A percentile compares a stretch with the other conserved stretches of the same genome.
phyloP scores from a whole-genome alignment of 2,113 vertebrate species.

The Ellobius talpinus region DNA sequence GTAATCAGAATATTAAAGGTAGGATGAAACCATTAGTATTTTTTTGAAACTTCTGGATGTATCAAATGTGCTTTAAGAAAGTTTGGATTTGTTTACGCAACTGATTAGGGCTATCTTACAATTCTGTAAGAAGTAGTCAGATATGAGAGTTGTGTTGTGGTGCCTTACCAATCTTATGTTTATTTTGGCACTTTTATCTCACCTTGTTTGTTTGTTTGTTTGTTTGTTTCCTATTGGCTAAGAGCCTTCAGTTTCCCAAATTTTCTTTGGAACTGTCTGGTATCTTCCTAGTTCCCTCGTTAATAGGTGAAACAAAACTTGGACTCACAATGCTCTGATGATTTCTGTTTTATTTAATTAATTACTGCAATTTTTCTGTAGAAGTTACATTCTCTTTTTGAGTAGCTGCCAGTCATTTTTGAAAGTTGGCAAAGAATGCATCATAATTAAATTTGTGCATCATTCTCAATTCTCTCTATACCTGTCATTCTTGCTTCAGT shows the following conservation, averaged over 20 bases:
- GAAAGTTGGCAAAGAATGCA: neutral
- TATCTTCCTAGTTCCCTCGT: neutral
- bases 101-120: neutral
- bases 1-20: neutral
- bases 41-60: neutral
- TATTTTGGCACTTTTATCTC: conserved; percentile 25
- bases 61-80: conserved; percentile 24
- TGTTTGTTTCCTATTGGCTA: neutral
- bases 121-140: conserved; percentile 29
- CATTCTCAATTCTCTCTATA: neutral
- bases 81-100: neutral
- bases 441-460: neutral
- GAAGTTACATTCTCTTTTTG: conserved; percentile 5
- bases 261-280: neutral
- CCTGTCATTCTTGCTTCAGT: neutral
- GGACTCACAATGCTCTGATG: neutral
- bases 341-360: neutral
- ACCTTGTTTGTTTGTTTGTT: neutral
- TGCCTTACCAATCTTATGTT: conserved; percentile 30
- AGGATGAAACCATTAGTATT: neutral
- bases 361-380: conserved; percentile 31
- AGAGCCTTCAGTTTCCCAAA: neutral
- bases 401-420: neutral
- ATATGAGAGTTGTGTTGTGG: neutral
- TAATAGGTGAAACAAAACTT: conserved; percentile 43